Conservation (phyloP, 2,797 vertebrate species). For the Poecile montanus region DNA sequence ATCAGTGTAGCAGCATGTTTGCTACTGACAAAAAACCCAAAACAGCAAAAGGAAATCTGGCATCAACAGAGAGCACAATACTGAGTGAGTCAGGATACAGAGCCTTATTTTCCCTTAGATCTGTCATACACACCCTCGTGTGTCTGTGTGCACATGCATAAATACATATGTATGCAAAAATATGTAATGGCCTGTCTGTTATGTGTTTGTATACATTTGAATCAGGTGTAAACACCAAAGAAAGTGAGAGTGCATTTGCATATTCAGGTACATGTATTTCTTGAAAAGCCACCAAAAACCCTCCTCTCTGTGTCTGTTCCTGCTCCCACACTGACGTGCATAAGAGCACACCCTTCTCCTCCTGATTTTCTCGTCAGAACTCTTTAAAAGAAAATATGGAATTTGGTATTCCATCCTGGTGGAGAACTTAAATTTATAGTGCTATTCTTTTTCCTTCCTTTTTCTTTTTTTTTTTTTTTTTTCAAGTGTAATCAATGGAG, state of each 20-base stretch:
- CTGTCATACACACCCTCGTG: slow-evolving; percentile 10
- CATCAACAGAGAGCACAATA: background rate
- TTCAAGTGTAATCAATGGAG: fast-evolving
- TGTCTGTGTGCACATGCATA: slow-evolving; percentile 34
- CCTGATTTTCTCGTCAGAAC: background rate
- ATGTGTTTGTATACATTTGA: slow-evolving; percentile 37
- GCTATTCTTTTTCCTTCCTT: background rate
- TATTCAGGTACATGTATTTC: background rate
- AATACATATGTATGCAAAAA: slow-evolving; percentile 61
- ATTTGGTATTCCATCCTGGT: background rate
- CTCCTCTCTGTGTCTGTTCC: background rate
- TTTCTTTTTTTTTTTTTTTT: background rate
- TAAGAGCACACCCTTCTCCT: background rate
- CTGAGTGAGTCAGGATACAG: background rate
- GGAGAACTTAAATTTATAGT: background rate
- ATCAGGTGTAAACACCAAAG: slow-evolving; percentile 58
- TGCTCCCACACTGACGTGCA: fast-evolving
- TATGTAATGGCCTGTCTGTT: slow-evolving; percentile 61
- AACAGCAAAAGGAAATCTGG: slow-evolving; percentile 7
- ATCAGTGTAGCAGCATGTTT: background rate
- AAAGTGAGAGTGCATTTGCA: background rate
- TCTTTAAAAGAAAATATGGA: background rate
- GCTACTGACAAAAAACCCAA: background rate
- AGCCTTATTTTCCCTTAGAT: slow-evolving; percentile 32
- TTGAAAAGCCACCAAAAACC: background rate